These are phyloP conservation scores for Cataglyphis albicans DNA, from an alignment of 2,888 invertebrate species.

Conservation along the genomic window DNA sequence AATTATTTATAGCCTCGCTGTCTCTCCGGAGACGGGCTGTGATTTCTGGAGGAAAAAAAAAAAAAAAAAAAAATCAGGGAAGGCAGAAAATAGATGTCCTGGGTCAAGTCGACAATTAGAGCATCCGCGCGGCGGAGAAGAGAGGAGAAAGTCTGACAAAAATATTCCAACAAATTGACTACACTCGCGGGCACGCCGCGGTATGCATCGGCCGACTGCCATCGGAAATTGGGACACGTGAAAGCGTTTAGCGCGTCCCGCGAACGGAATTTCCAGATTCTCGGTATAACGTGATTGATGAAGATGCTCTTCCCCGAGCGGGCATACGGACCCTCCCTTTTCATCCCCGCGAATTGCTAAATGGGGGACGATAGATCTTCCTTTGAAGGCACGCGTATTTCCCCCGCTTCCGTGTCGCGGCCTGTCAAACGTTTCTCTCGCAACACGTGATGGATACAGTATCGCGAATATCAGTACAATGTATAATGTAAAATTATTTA, in stretches of 20 bases:
- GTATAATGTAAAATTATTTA: not conserved
- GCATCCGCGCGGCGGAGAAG: slow-evolving; percentile 62
- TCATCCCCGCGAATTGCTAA: slow-evolving; percentile 46
- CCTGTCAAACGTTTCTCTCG: slow-evolving; percentile 26
- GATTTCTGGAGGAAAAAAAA: slow-evolving; percentile 53
- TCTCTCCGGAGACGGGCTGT: slow-evolving; percentile 35
- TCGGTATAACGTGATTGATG: slow-evolving; percentile 56
- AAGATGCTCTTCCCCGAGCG: slow-evolving; percentile 42
- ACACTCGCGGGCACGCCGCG: slow-evolving; percentile 41
- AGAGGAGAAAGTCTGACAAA: slow-evolving; percentile 65
- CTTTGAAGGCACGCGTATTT: slow-evolving; percentile 35
- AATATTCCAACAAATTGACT: slow-evolving; percentile 81
- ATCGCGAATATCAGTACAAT: not conserved
- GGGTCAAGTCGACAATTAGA: slow-evolving; percentile 74
- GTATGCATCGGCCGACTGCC: slow-evolving; percentile 48
- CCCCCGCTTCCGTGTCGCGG: slow-evolving; percentile 3
- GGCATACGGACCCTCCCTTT: slow-evolving; percentile 4
- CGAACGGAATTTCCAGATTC: slow-evolving; percentile 46
- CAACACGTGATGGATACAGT: not conserved
- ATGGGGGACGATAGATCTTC: slow-evolving; percentile 43
- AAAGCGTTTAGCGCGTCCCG: slow-evolving; percentile 71
- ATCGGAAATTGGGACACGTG: slow-evolving; percentile 72
- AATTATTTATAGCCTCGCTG: slow-evolving; percentile 62
- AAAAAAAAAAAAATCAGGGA: slow-evolving; percentile 19
- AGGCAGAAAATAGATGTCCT: slow-evolving; percentile 73